Conservation (phyloP, 2,113 vertebrate genomes). For the Percina caprodes region DNA sequence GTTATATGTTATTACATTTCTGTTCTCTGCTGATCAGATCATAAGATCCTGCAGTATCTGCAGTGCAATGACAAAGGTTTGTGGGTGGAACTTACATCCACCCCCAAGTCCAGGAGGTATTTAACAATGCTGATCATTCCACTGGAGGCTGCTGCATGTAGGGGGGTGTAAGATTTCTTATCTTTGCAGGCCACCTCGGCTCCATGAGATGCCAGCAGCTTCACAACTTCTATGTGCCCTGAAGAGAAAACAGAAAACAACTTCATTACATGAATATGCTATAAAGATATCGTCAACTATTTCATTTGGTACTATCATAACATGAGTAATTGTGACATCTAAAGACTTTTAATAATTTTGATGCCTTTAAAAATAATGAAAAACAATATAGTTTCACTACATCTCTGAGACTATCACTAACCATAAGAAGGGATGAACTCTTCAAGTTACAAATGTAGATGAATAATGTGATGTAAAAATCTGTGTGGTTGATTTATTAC, state of each 20-base stretch:
- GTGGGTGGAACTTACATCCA: slow-evolving; percentile 89
- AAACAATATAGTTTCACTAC: neutral
- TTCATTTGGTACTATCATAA: neutral
- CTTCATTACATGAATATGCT: slow-evolving; percentile 1
- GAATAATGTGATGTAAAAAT: slow-evolving; percentile 1
- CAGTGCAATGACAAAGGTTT: neutral
- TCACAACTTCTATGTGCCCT: slow-evolving; percentile 99
- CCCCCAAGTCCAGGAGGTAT: slow-evolving; percentile 95
- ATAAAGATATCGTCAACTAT: neutral
- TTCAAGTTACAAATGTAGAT: neutral
- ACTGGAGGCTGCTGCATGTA: slow-evolving; percentile 96
- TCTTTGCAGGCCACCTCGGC: slow-evolving; percentile 98
- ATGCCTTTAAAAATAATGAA: neutral
- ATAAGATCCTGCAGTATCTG: neutral
- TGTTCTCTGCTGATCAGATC: slow-evolving; percentile 6
- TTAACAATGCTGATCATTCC: slow-evolving; percentile 98
- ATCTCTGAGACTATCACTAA: neutral
- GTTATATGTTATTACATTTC: neutral
- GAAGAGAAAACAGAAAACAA: slow-evolving; percentile 13
- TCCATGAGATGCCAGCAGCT: slow-evolving; percentile 93
- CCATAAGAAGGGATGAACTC: neutral
- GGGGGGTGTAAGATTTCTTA: slow-evolving; percentile 96
- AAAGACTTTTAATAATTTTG: neutral
- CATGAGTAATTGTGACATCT: neutral
- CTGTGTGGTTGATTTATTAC: slow-evolving; percentile 77